Evolutionary conservation across 2,888 invertebrate genomes (phyloP).

Genomic region (Volucella zonaria): DNA sequence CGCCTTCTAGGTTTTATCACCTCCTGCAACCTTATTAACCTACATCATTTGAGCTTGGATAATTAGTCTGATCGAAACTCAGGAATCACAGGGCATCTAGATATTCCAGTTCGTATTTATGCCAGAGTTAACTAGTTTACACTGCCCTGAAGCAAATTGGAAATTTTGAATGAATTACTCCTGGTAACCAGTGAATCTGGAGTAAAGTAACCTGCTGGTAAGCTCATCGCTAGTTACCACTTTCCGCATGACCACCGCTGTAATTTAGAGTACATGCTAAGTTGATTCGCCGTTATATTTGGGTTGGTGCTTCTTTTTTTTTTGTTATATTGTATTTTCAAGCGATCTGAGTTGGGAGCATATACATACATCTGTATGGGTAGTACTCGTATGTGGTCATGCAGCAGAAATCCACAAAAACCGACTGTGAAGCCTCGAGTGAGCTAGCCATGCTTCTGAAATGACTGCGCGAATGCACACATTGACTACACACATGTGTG

Average conservation of each 20-base stretch:
- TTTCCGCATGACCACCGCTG: slow-evolving; percentile 68
- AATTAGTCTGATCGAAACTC: no score
- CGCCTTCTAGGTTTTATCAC: no score
- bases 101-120: no score
- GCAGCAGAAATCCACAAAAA: slow-evolving; percentile 73
- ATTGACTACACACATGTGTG: background rate
- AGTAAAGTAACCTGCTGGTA: slow-evolving; percentile 44
- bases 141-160: background rate
- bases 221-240: slow-evolving; percentile 63
- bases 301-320: slow-evolving; percentile 5
- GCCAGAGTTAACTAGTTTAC: no score
- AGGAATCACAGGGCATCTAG: no score
- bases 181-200: slow-evolving; percentile 9
- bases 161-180: slow-evolving; percentile 6
- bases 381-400: slow-evolving; percentile 57
- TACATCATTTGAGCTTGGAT: no score
- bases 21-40: no score
- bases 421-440: slow-evolving; percentile 65
- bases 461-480: slow-evolving; percentile 28
- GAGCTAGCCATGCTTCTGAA: slow-evolving; percentile 62
- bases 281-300: slow-evolving; percentile 43
- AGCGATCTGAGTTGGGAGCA: slow-evolving; percentile 38
- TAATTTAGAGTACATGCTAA: slow-evolving; percentile 66
- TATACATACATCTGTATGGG: background rate
- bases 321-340: slow-evolving; percentile 14